Base-by-base conservation (phyloP, 2,888 invertebrate genomes). In the Entomobrya proxima region DNA sequence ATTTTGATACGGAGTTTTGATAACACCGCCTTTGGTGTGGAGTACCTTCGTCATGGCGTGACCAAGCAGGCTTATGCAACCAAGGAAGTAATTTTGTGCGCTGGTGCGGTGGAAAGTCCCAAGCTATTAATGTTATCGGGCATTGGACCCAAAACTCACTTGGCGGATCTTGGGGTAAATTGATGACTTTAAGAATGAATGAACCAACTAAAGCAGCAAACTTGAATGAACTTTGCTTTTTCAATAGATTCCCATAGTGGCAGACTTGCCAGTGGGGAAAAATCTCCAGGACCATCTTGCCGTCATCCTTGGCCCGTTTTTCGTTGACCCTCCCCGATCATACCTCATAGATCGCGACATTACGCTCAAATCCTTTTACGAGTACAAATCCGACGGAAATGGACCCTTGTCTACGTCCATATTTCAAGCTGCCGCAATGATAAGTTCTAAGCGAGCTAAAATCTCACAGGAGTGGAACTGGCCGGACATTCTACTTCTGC, bases 221-320 rank as follows among this genome's bases (percentile, higher is more conserved):
- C n/a, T n/a, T n/a, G n/a, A n/a, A n/a, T n/a, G n/a, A n/a, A n/a
- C n/a, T 32, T 76, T 55, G 11, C 15, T 27, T 32, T 30, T 55
- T 40, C 9, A 61, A 55, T 15, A 89, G 89, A 88, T 89, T 77
- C 84, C 84, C 24, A 88, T 88, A 1, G 55, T 79, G 24, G 76
- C 85, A 7, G 88, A 89, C 35, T 69, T 88, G 6, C 89, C 89
- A 9, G 79, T 72, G 11, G 80, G 88, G 7, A 83, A 88, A 37
- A 88, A 88, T 77, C 37, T 90, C 4, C 88, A 89, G 64, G 88
- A 89, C 44, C 88, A 88, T 44, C 52, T 87, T 24, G 85, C 86
- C 13, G 86, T 85, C 6, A 30, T 85, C n/a, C 37, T 88, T 0
- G 88, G 88, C 2, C 88, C 88, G 2, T 88, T 88, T 76, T 88